Percentiles rank a stretch among this genome's conserved stretches.
Evolutionary conservation across 2,888 invertebrate species (phyloP).

Genomic region (Frankliniella intonsa): DNA sequence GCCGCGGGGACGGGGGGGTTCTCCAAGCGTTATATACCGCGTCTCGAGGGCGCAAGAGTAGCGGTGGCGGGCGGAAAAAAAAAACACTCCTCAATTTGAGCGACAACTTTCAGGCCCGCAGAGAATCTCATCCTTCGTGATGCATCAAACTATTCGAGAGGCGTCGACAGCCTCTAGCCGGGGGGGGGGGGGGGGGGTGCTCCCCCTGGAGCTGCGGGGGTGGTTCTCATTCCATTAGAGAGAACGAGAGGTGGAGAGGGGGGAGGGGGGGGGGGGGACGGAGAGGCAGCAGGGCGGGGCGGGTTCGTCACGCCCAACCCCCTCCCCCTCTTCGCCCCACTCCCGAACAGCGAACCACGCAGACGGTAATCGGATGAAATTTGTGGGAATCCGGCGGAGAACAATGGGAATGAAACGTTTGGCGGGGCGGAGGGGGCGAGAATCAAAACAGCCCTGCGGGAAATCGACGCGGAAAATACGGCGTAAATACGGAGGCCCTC

Average conservation of each 20-base stretch:
- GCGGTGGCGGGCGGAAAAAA: too few species aligned
- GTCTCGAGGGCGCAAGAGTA: too few species aligned
- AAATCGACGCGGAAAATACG: too few species aligned
- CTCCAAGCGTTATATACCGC: too few species aligned
- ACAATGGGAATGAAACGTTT: conserved; percentile 1
- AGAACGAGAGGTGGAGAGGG: not conserved
- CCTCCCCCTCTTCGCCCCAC: not conserved
- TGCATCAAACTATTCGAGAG: too few species aligned
- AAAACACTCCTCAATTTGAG: too few species aligned
- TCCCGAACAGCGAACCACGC: not conserved
- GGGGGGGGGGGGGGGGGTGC: too few species aligned
- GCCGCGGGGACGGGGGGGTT: too few species aligned
- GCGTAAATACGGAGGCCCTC: too few species aligned
- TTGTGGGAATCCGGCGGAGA: conserved; percentile 11
- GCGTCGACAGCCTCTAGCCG: too few species aligned
- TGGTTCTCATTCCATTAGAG: not conserved
- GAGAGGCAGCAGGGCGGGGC: not conserved
- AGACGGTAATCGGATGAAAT: conserved; percentile 11
- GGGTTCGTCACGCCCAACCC: not conserved
- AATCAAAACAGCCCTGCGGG: not conserved
- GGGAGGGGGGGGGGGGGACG: not conserved
- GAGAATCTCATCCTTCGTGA: too few species aligned
- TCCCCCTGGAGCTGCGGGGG: not conserved
- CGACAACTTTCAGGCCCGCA: too few species aligned
- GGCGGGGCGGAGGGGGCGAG: not conserved